Evolutionary conservation across 2,888 invertebrate genomes (phyloP), one percentile per base, ranked within the genome.

Genomic region (Bimastos eiseni): DNA sequence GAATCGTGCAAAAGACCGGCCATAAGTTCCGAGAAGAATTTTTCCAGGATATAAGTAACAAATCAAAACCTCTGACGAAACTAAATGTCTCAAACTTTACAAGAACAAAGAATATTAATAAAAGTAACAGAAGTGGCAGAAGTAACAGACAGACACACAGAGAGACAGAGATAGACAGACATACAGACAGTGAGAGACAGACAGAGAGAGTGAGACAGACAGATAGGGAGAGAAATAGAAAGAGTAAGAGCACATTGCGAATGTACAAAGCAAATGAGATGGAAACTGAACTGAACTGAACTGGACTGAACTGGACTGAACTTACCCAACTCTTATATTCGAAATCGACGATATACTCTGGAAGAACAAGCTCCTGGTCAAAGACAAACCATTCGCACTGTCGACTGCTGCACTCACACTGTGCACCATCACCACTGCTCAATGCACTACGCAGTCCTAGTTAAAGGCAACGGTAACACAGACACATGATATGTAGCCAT

Each of bases 331-430:
- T 94, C 37, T 94, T 91, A 91, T 95, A 95, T 92, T 95, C 95
- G 94, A 94, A 95, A 90, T 95, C 94, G 37, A 95, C 93, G 83
- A 95, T 93, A 92, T 95, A 95, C 92, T 95, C 95, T 49, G 95
- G 95, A 19, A 95, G 92, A 19, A 94, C 94, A 49, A 95, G 93
- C 49, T 94, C 93, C 91, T 94, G 91, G 91, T 95, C 94, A 92
- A 95, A 95, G 91, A 95, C 92, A 91, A 94, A 95, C 95, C 95
- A 95, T 91, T 95, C 95, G 92, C 94, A 94, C 92, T 95, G 95
- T 34, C 94, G 92, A 37, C 93, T 92, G 89, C 93, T 93, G 91
- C 95, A 95, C 90, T 95, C 95, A 93, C 95, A 95, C 37, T 90
- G 89, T n/a, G 38, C 34, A 55, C 88, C 44, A 30, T 90, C 90